Conservation (phyloP, 2,797 vertebrate species). For the Botia almorhae region DNA sequence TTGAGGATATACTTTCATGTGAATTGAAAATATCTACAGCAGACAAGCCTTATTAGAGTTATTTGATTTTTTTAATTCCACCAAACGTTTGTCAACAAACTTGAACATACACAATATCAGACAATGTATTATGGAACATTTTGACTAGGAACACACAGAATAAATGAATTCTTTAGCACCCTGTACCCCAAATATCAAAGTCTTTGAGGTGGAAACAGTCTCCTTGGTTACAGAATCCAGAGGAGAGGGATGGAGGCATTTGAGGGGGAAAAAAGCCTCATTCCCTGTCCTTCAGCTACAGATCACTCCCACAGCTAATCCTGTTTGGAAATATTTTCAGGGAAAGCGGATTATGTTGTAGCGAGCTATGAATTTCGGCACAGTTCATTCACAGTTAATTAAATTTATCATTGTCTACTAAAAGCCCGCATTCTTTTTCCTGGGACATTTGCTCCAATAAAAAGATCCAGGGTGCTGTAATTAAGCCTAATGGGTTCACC, state of each 20-base stretch:
- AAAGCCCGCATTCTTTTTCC: constrained; percentile 58
- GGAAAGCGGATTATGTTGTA: constrained; percentile 68
- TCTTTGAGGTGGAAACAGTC: constrained; percentile 48
- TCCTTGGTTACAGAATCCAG: constrained; percentile 36
- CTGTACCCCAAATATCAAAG: constrained; percentile 28
- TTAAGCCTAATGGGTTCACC: constrained; percentile 71
- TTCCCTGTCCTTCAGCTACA: constrained; percentile 31
- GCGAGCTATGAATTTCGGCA: constrained; percentile 61
- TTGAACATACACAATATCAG: background rate
- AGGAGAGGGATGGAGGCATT: constrained; percentile 30
- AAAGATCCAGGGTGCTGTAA: constrained; percentile 67
- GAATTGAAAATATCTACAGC: background rate
- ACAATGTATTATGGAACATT: background rate
- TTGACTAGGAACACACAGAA: background rate
- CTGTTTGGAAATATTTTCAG: constrained; percentile 69
- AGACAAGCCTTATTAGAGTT: background rate
- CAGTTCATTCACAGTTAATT: constrained; percentile 74
- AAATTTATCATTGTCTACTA: constrained; percentile 75
- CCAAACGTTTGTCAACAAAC: background rate
- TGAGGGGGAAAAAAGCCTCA: constrained; percentile 29
- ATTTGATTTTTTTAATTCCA: background rate
- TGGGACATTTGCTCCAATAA: constrained; percentile 60
- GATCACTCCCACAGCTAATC: constrained; percentile 64
- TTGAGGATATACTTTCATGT: background rate
- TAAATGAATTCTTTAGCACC: constrained; percentile 15